Evolutionary conservation across 2,888 invertebrate genomes (phyloP).

Genomic region (Nomada fabriciana): DNA sequence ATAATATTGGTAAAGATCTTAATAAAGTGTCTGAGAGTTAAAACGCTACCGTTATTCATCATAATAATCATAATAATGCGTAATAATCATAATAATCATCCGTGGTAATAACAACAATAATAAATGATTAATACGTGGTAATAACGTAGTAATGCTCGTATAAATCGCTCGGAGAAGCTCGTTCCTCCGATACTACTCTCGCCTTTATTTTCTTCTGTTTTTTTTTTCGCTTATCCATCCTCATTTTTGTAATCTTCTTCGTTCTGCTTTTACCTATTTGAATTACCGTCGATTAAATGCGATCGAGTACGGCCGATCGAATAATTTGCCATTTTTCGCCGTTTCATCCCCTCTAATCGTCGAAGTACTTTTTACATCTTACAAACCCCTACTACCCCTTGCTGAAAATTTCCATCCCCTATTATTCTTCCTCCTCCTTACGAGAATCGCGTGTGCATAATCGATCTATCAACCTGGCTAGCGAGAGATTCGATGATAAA

Average conservation of each 20-base stretch:
- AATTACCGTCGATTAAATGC: conserved; percentile 12
- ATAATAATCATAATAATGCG: conserved; percentile 43
- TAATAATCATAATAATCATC: conserved; percentile 50
- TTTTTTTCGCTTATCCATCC: background rate
- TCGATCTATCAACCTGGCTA: conserved; percentile 11
- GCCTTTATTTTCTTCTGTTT: background rate
- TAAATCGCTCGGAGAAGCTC: conserved; percentile 52
- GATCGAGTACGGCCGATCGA: conserved; percentile 24
- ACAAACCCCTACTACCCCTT: background rate
- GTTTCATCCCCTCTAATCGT: conserved; percentile 13
- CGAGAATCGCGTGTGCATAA: background rate
- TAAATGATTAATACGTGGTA: conserved; percentile 63
- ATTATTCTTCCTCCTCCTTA: background rate
- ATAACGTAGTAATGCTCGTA: conserved; percentile 64
- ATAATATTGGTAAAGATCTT: conserved; percentile 69
- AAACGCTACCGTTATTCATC: conserved; percentile 64
- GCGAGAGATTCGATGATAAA: conserved; percentile 5
- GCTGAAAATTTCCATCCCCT: background rate
- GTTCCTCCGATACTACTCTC: conserved; percentile 11
- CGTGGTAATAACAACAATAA: conserved; percentile 68
- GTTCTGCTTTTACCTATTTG: background rate
- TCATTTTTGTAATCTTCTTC: background rate
- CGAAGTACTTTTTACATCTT: background rate
- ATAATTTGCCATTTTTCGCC: conserved; percentile 16
- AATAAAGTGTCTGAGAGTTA: conserved; percentile 68